Evolutionary conservation across 2,888 invertebrate species (phyloP).

Genomic region (Tolmerus cingulatus): DNA sequence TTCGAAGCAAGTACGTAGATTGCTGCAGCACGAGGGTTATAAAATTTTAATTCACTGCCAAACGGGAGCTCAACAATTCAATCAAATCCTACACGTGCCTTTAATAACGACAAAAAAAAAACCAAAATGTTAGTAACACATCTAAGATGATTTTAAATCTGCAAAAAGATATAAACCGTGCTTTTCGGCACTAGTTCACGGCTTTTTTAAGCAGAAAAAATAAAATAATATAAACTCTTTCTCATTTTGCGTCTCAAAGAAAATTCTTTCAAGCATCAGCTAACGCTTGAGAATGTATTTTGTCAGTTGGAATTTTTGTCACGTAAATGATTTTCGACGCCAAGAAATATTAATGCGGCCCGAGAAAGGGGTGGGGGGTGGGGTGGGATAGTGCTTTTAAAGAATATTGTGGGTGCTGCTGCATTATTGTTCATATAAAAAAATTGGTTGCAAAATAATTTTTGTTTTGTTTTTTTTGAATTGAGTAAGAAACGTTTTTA

Average conservation of each 20-base stretch:
- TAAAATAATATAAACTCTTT: neutral
- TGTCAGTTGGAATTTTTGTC: neutral
- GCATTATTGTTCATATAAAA: neutral
- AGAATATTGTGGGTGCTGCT: neutral
- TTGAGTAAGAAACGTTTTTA: neutral
- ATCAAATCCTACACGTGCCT: neutral
- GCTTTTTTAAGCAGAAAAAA: neutral
- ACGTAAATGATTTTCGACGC: neutral
- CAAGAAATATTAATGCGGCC: neutral
- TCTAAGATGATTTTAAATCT: neutral
- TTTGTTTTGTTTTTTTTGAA: neutral
- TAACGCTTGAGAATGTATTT: neutral
- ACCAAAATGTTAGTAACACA: neutral
- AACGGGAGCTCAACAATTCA: neutral
- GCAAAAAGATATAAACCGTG: neutral
- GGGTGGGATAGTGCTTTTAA: neutral
- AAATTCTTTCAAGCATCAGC: neutral
- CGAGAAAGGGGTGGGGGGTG: neutral
- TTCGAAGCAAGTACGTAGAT: neutral
- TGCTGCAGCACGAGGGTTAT: neutral
- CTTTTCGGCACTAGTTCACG: neutral
- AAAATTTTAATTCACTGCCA: neutral
- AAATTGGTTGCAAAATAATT: neutral
- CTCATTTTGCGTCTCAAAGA: neutral
- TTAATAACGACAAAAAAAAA: neutral